Conservation (phyloP, 2,113 vertebrate species). For the Phrynosoma platyrhinos region DNA sequence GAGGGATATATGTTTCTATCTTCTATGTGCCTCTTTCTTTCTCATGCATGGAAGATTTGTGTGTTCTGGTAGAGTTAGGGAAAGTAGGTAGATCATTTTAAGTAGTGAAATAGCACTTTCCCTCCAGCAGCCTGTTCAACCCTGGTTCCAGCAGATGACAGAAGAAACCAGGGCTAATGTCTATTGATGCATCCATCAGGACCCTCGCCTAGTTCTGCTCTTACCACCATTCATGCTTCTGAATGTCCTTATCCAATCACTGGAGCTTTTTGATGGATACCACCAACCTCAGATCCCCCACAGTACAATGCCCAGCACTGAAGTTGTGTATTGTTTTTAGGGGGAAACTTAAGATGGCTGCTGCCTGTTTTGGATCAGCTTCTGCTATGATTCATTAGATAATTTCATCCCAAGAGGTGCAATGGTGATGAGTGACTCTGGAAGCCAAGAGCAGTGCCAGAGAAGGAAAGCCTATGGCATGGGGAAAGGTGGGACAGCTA, state of each 20-base stretch:
- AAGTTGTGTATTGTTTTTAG: too few relatives aligned
- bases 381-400: background rate
- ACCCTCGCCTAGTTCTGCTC: background rate
- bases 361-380: background rate
- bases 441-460: background rate
- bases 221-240: background rate
- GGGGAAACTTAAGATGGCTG: too few relatives aligned
- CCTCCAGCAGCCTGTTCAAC: background rate
- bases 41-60: background rate
- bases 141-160: too few relatives aligned
- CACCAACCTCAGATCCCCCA: background rate
- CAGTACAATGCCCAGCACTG: too few relatives aligned
- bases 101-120: background rate
- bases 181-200: background rate
- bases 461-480: background rate
- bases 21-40: background rate
- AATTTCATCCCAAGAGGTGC: background rate
- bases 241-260: background rate
- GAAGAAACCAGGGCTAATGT: too few relatives aligned
- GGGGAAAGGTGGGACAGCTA: background rate
- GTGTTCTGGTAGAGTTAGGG: background rate
- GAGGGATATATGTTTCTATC: background rate
- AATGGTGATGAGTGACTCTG: background rate
- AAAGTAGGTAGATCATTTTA: background rate
- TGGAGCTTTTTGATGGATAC: background rate